Base-by-base conservation (phyloP, 2,797 vertebrate species). In the Pitangus sulphuratus region DNA sequence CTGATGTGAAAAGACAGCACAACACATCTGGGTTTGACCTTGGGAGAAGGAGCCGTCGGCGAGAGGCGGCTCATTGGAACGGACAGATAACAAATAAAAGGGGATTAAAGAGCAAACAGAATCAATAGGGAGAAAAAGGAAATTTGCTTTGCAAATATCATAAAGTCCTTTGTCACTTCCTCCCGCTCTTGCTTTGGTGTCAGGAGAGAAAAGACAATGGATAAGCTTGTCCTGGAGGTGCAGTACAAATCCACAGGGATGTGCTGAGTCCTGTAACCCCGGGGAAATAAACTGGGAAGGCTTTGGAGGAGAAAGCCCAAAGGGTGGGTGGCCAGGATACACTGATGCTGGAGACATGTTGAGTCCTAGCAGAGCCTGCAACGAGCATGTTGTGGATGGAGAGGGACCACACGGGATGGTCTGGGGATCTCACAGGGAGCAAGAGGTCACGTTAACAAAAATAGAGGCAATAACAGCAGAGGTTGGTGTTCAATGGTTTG, bases 1-100 rank as follows among this genome's bases (percentile, higher is more conserved):
- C 79, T 96, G 78, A 93, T 91, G 83, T 86, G 72, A 89, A 91
- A 90, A 84, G 92, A 72, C 44, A 33, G 80, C 65, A 48, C 42
- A 70, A 81, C 83, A 76, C 70, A 94, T 86, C 77, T 89, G 83
- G 45, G 42, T 51, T 37, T 0, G 14, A 84, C 89, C 90, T 92
- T 91, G 92, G 56, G 77, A 79, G 56, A 91, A 79, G 0, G 18
- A 87, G 71, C 62, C 56, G 11, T 35, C 1, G 4, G 53, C 66
- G 77, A 87, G 58, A 1, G 1, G 37, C 70, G 56, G 77, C 70
- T 91, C 58, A 94, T 82, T 11, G 8, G 68, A 96, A 93, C 0
- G 0, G 89, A 89, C 66, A 91, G 83, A 79, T 77, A 87, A 86
- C 66, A 94, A 96, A 95, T 90, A 60, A 62, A 93, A 79, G 44